Evolutionary conservation across 2,888 invertebrate species (phyloP).

Genomic region (Fabriciana adippe): DNA sequence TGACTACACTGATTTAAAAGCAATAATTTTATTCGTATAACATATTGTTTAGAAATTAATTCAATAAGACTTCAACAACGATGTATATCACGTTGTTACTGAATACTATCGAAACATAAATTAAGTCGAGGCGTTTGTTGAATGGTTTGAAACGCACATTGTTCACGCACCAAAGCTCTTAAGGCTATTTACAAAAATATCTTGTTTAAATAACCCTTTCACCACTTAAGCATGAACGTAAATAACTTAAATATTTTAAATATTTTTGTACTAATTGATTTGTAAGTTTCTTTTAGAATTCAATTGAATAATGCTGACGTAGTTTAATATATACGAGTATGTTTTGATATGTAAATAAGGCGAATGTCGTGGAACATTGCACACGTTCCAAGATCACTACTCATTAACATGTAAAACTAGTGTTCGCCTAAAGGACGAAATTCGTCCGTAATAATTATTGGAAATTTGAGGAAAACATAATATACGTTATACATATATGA

Average conservation of each 20-base stretch:
- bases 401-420: no score
- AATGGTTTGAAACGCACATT: conserved; percentile 16
- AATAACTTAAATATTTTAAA: conserved; percentile 25
- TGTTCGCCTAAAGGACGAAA: conserved; percentile 59
- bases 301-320: no score
- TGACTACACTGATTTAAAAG: no score
- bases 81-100: neutral
- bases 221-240: conserved; percentile 12
- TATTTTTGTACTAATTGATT: conserved; percentile 31
- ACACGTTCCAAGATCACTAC: no score
- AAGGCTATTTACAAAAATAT: conserved; percentile 18
- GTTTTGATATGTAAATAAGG: no score
- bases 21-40: no score
- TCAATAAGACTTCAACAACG: neutral
- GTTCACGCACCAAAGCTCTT: conserved; percentile 12
- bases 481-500: no score
- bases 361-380: no score
- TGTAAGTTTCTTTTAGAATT: conserved; percentile 50
- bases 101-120: conserved; percentile 17
- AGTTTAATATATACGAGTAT: no score
- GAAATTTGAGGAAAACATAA: no score
- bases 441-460: no score
- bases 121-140: conserved; percentile 14
- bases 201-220: conserved; percentile 16
- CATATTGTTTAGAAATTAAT: neutral